Evolutionary conservation across 2,888 invertebrate genomes (phyloP), one percentile per base, ranked within the genome.

Genomic region (Pherbina coryleti): DNA sequence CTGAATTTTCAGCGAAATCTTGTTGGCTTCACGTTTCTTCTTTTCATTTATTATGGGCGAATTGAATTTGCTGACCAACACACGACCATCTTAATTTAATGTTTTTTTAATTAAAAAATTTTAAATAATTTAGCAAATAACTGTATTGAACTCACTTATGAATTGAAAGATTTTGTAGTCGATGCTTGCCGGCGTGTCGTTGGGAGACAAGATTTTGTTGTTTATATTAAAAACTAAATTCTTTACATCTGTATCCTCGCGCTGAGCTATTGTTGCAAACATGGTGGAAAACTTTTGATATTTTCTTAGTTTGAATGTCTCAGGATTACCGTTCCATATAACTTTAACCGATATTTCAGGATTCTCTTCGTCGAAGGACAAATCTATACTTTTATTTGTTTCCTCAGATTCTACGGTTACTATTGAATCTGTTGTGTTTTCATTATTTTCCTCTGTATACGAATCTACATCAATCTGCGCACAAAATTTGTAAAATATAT

Each of bases 1-100:
- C 76, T 89, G 89, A 4, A 89, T 81, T 84, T 88, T 89, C 0
- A 89, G 57, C n/a, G 83, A 82, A 14, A 89, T 85, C 75, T 81
- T 76, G 62, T 84, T 84, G 0, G 80, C 62, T 67, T 82, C 81
- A 62, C 81, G 80, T 7, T 76, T 79, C 55, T 79, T 80, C n/a
- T 69, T 34, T 14, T 31, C 66, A 14, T 8, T 49, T 31, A 14
- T 64, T 1, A 14, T 22, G 14, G 78, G 73, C 53, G 79, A 79
- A 53, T 78, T 44, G 55, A 82, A 75, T 66, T 72, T 0, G 76
- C 79, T 74, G 5, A 82, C 78, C 5, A 85, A 64, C 3, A 81
- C 83, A 17, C 84, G 84, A 0, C 87, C 87, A 82, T 82, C 87
- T 87, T 28, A 0, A 22, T 22, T 37, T 25, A n/a, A 19, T 53